These are phyloP conservation scores for Helicoverpa assulta DNA, from an alignment of 2,888 invertebrate species.

Conservation along the genomic window DNA sequence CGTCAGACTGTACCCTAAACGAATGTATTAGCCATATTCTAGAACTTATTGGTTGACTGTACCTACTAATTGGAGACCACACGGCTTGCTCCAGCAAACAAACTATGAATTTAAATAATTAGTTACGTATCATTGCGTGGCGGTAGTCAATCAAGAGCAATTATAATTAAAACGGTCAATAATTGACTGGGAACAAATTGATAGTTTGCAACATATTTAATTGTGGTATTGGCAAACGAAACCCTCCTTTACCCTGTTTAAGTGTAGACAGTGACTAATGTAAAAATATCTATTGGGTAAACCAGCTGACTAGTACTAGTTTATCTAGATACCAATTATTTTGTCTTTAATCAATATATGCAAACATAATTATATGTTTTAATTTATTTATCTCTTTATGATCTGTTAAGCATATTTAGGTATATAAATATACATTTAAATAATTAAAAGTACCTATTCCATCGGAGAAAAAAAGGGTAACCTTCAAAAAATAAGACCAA, in stretches of 20 bases:
- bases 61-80: conserved; percentile 28
- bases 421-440: too few relatives aligned
- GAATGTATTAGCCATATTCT: too few relatives aligned
- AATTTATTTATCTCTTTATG: too few relatives aligned
- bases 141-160: conserved; percentile 44
- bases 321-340: neutral
- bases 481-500: too few relatives aligned
- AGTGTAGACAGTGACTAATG: conserved; percentile 16
- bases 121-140: conserved; percentile 47
- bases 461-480: too few relatives aligned
- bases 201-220: conserved; percentile 40
- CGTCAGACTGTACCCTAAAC: too few relatives aligned
- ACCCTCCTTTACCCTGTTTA: conserved; percentile 30
- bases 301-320: too few relatives aligned
- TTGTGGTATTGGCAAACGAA: conserved; percentile 39
- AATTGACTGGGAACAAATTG: conserved; percentile 40
- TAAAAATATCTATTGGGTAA: neutral
- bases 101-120: conserved; percentile 50
- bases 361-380: too few relatives aligned
- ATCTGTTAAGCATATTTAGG: too few relatives aligned
- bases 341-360: neutral
- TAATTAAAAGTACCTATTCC: too few relatives aligned
- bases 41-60: conserved; percentile 5
- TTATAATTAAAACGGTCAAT: conserved; percentile 42
- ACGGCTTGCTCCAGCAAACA: conserved; percentile 22